Conservation (phyloP, 2,888 invertebrate species). For the Augiades crinisus region DNA sequence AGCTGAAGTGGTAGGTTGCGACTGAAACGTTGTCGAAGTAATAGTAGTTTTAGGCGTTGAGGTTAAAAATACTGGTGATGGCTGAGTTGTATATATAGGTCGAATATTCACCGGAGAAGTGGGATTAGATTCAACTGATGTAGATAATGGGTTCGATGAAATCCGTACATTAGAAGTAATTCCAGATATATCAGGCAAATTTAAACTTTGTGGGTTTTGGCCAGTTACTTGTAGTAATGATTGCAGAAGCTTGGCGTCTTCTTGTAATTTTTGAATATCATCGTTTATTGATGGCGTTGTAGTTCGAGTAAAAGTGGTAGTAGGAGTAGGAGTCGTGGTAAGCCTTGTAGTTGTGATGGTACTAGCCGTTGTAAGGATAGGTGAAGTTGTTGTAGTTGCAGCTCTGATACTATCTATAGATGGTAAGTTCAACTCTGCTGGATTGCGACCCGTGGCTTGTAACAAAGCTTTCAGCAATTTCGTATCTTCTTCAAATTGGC, state of each 20-base stretch:
- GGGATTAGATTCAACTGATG: slow-evolving; percentile 59
- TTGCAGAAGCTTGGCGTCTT: slow-evolving; percentile 68
- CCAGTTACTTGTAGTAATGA: slow-evolving; percentile 67
- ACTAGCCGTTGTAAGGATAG: slow-evolving; percentile 33
- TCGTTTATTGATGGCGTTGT: slow-evolving; percentile 51
- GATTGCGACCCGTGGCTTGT: slow-evolving; percentile 68
- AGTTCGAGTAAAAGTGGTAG: slow-evolving; percentile 36
- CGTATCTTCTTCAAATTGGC: slow-evolving; percentile 72
- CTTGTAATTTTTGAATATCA: slow-evolving; percentile 63
- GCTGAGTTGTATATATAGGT: slow-evolving; percentile 59
- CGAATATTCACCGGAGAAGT: slow-evolving; percentile 61
- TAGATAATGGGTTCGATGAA: slow-evolving; percentile 63
- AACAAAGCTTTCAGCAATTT: slow-evolving; percentile 68
- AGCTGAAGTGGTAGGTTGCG: slow-evolving; percentile 31
- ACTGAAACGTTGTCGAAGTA: slow-evolving; percentile 57
- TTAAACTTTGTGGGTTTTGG: slow-evolving; percentile 48
- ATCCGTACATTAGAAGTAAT: slow-evolving; percentile 70
- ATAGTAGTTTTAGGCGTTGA: slow-evolving; percentile 49
- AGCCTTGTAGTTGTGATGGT: slow-evolving; percentile 28
- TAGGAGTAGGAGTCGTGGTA: slow-evolving; percentile 40
- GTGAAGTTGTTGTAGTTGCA: slow-evolving; percentile 37
- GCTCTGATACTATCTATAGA: slow-evolving; percentile 49
- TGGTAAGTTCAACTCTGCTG: slow-evolving; percentile 62
- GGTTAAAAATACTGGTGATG: slow-evolving; percentile 47
- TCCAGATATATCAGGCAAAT: slow-evolving; percentile 61